phyloP scores from a whole-genome alignment of 2,113 vertebrate species.

The Nycticebus coucang region DNA sequence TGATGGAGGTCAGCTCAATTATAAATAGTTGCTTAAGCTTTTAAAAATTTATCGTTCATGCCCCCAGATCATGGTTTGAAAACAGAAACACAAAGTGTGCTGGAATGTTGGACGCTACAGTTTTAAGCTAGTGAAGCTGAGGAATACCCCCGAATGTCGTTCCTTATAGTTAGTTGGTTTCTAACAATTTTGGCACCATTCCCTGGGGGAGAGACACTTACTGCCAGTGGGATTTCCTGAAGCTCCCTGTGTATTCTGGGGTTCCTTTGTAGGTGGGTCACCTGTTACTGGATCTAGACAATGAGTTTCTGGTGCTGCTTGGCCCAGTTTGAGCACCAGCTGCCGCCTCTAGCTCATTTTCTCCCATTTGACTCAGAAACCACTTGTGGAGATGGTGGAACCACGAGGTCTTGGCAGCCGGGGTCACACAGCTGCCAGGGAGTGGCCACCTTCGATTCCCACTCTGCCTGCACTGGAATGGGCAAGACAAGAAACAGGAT shows the following conservation, averaged over 20 bases:
- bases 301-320: neutral
- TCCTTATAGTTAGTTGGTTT: slow-evolving; percentile 34
- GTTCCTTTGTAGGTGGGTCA: neutral
- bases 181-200: neutral
- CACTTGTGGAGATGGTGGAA: neutral
- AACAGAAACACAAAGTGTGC: slow-evolving; percentile 28
- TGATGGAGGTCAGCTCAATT: slow-evolving; percentile 57
- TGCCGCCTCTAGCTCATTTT: neutral
- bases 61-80: slow-evolving; percentile 36
- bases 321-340: neutral
- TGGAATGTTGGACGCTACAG: slow-evolving; percentile 20
- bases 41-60: slow-evolving; percentile 47
- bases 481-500: neutral
- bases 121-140: slow-evolving; percentile 28
- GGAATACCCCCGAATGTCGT: neutral
- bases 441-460: neutral
- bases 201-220: neutral
- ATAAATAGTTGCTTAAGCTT: slow-evolving; percentile 49
- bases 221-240: neutral
- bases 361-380: neutral
- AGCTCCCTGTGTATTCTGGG: neutral
- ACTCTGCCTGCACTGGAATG: neutral
- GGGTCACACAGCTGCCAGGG: neutral
- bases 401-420: too few species aligned
- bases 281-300: neutral